Base-by-base conservation (phyloP, 2,888 invertebrate species). In the Pristionchus japonicus region DNA sequence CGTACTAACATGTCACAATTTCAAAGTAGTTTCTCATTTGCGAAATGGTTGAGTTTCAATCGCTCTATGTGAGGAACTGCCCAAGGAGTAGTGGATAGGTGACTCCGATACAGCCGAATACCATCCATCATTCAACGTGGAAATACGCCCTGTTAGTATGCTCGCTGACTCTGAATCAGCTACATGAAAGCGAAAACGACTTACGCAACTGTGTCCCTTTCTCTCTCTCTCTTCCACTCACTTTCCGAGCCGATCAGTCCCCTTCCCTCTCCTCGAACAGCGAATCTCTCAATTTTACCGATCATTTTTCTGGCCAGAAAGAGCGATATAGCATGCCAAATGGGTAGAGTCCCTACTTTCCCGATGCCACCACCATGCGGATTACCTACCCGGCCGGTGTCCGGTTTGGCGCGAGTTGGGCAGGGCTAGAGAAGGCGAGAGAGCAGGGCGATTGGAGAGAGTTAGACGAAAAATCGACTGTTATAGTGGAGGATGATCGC, bases 201-300 rank as follows among this genome's bases (percentile, higher is more conserved):
- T 77, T 77, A 77, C 77, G 77, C 43, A 77, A 77, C 77, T 43
- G n/a, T 23, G 74, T 77, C 77, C 43, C 77, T 77, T 31, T 40
- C 15, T 20, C 47, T 40, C 43, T 43, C 43, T 43, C 74, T 43
- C 40, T 43, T 74, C 27, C 47, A 43, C 43, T 27, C 31, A 15
- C 31, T 31, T 57, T 11, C 64, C 57, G n/a, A 70, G 20, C 20
- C 37, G 70, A 70, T 70, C 70, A 70, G 34, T 34, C 34, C 20
- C 70, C 61, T 64, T 43, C 11, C 61, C 64, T 40, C 20, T 70
- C 67, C 67, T n/a, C n/a, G n/a, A n/a, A n/a, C n/a, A n/a, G n/a
- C n/a, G n/a, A n/a, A n/a, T n/a, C 67, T 67, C 67, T 34, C 67
- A 27, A 67, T 34, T 67, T n/a, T n/a, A n/a, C n/a, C n/a, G n/a